Conservation (phyloP, 2,888 invertebrate genomes). For the Troides oblongomaculatus region DNA sequence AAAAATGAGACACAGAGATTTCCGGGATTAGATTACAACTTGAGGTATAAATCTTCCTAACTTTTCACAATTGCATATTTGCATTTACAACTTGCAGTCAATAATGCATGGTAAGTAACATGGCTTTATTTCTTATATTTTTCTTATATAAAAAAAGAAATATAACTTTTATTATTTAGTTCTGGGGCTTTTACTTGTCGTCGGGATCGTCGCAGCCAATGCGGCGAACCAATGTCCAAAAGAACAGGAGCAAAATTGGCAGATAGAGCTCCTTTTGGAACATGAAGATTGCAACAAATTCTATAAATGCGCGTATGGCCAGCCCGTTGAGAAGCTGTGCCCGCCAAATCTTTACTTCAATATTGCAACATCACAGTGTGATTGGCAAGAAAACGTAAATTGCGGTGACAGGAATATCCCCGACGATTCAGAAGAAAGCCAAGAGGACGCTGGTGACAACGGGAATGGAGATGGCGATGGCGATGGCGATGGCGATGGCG, state of each 20-base stretch:
- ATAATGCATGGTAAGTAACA: constrained; percentile 21
- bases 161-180: constrained; percentile 11
- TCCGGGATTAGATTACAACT: constrained; percentile 19
- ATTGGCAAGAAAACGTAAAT: constrained; percentile 81
- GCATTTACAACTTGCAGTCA: constrained; percentile 7
- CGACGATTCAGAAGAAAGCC: constrained; percentile 7
- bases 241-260: constrained; percentile 55
- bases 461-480: neutral
- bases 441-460: constrained; percentile 1
- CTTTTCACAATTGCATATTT: constrained; percentile 15
- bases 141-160: neutral
- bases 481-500: neutral
- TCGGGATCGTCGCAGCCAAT: constrained; percentile 39
- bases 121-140: neutral
- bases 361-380: constrained; percentile 76
- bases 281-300: constrained; percentile 81
- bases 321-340: constrained; percentile 80
- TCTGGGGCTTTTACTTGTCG: constrained; percentile 32
- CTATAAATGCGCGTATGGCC: constrained; percentile 83
- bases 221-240: constrained; percentile 52
- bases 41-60: constrained; percentile 22
- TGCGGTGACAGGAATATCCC: constrained; percentile 53
- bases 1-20: constrained; percentile 18
- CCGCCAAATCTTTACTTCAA: constrained; percentile 80
- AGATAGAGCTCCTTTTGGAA: constrained; percentile 74